These are phyloP conservation scores for Drosophila leontia DNA, from an alignment of 1,140 invertebrate genomes.

Conservation along the genomic window DNA sequence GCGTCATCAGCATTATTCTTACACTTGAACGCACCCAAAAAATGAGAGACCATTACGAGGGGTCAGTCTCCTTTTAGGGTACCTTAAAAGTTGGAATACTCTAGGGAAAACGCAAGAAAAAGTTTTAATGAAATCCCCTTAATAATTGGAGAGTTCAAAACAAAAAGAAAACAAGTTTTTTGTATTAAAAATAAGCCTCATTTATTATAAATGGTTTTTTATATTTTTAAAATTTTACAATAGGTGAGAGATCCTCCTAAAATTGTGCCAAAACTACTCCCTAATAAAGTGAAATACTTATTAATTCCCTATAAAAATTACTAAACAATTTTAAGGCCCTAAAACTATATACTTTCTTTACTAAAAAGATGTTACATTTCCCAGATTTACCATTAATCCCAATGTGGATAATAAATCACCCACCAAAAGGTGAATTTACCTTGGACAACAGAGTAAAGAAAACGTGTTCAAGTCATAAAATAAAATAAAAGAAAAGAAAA, in stretches of 20 bases:
- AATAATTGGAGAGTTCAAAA: not conserved
- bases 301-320: not conserved
- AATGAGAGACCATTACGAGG: conserved; percentile 26
- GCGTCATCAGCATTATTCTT: conserved; percentile 63
- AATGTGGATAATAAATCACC: conserved; percentile 3
- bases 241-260: too few relatives aligned
- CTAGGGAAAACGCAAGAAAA: conserved; percentile 4
- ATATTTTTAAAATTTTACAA: not conserved
- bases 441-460: not conserved
- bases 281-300: not conserved
- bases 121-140: not conserved
- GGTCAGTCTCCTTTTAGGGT: not conserved
- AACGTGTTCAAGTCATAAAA: conserved; percentile 6
- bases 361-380: not conserved
- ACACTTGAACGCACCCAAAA: conserved; percentile 61
- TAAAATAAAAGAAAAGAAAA: conserved; percentile 12
- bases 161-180: not conserved
- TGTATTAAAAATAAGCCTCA: not conserved
- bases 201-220: not conserved
- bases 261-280: not conserved
- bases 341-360: not conserved
- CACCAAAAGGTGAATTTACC: conserved; percentile 2
- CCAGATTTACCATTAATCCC: conserved; percentile 5
- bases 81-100: conserved; percentile 27
- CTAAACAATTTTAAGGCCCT: not conserved